These are phyloP conservation scores for Conger conger DNA, from an alignment of 2,113 vertebrate genomes.

Conservation along the genomic window DNA sequence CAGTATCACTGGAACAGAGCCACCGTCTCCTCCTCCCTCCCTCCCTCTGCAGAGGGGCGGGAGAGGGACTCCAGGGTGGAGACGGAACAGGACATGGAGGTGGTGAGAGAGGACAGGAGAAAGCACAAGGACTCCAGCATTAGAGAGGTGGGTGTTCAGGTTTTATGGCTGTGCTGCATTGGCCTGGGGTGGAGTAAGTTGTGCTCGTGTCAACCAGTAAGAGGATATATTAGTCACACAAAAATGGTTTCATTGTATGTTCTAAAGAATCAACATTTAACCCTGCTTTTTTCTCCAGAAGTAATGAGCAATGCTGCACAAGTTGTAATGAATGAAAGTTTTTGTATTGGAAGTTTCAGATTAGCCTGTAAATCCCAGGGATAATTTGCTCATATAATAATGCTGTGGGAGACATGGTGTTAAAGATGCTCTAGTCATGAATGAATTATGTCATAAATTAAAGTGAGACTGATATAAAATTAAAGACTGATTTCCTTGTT, in stretches of 20 bases:
- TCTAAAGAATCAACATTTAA: no score
- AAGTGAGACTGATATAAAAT: neutral
- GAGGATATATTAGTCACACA: neutral
- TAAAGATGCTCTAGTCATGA: no score
- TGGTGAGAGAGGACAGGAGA: constrained; percentile 27
- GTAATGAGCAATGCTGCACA: neutral
- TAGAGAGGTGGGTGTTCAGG: constrained; percentile 46
- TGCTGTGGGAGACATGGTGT: neutral
- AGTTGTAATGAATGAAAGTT: neutral
- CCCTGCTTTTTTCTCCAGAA: no score
- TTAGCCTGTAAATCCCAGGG: no score
- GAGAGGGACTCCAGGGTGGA: constrained; percentile 13
- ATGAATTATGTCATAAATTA: no score
- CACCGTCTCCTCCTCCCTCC: constrained; percentile 30
- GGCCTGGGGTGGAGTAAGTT: neutral
- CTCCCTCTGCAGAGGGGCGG: neutral
- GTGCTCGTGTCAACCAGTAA: neutral
- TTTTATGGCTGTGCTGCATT: neutral
- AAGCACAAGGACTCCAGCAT: constrained; percentile 44
- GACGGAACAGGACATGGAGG: constrained; percentile 46
- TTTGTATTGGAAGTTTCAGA: no score
- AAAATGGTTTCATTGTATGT: no score
- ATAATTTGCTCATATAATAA: neutral
- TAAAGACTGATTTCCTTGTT: neutral
- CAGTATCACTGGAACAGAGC: constrained; percentile 54